Base-by-base conservation (phyloP, 1,140 invertebrate genomes). In the Ctenoplectra terminalis region DNA sequence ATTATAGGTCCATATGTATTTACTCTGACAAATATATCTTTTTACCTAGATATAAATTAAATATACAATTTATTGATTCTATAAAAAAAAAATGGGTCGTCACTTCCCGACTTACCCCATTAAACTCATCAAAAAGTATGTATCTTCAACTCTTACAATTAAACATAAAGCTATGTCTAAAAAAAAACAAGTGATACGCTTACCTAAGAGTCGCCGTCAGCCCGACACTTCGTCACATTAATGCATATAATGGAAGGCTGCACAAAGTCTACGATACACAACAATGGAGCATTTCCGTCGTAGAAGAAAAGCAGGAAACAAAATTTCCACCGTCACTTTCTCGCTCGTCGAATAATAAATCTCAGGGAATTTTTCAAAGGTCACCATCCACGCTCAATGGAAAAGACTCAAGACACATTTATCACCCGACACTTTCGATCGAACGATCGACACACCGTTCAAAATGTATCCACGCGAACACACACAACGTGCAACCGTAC, bases 291-390 rank as follows among this genome's bases (percentile, higher is more conserved):
- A n/a, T n/a, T 15, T 8, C 26, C 37, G 37, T 40, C 20, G n/a
- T 17, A 15, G 6, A 34, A 5, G 26, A 9, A 31, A 34, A 23
- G 11, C 5, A 5, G 20, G n/a, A 15, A 71, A 26, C 15, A 26
- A 37, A 77, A 69, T n/a, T 40, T 29, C 60, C 46, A 54, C 37
- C n/a, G n/a, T 73, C 77, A 52, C 69, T 72, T 79, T 63, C 58
- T 52, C 58, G 26, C 58, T 37, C 52, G n/a, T 7, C 23, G 52
- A 58, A 52, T 26, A 29, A 50, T 64, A 77, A 77, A 71, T 78
- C 66, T 23, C 15, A 17, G 7, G 1, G 2, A 37, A 48, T 40
- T 48, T 48, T 26, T 46, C n/a, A 23, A 71, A 50, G 31, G 46
- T 73, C 58, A 72, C 67, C 69, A 34, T 34, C 37, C 52, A 40